Evolutionary conservation across 2,888 invertebrate species (phyloP), one percentile per base, ranked within the genome.

Genomic region (Sarcophaga carnaria): DNA sequence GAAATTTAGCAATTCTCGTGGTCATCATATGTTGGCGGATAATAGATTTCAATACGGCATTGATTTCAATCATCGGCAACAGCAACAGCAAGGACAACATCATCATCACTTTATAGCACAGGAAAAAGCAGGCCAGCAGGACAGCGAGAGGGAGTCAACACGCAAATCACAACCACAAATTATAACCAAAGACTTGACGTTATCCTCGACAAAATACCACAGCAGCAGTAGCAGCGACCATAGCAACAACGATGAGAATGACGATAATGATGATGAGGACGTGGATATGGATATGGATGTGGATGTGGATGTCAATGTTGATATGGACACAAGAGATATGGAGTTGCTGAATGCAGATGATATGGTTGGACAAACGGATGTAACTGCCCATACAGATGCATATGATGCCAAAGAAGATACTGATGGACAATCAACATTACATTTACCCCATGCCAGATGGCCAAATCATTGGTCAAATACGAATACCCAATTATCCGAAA

Each of bases 1-100:
- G 96, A 95, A 95, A 67, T 95, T 95, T 90, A 95, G 95, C 90
- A 96, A 96, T 93, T 96, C 95, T 0, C 94, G 96, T 85, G 96
- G 96, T 62, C 97, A 96, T 92, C 95, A 96, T 82, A 95, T 96
- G 94, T 93, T 95, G 88, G 92, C 94, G 76, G 94, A 94, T 85
- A 93, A 94, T 81, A 93, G 92, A 79, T 91, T 93, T 87, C 93
- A 94, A 87, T 93, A 93, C 89, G 91, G 94, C 89, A 89, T 94
- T 89, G 93, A 94, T 88, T 89, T 92, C 49, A 93, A 93, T 86
- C 92, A 90, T 86, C 90, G 89, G 5, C 76, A 72, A 6, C 76
- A 72, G 4, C 76, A 76, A 22, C 64, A 62, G 14, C 71, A 74
- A 12, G 62, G 76, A 12, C 84, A 64, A 4, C 37, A 67, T 10